phyloP scores from a whole-genome alignment of 2,113 vertebrate genomes.

The Gymnobelideus leadbeateri region DNA sequence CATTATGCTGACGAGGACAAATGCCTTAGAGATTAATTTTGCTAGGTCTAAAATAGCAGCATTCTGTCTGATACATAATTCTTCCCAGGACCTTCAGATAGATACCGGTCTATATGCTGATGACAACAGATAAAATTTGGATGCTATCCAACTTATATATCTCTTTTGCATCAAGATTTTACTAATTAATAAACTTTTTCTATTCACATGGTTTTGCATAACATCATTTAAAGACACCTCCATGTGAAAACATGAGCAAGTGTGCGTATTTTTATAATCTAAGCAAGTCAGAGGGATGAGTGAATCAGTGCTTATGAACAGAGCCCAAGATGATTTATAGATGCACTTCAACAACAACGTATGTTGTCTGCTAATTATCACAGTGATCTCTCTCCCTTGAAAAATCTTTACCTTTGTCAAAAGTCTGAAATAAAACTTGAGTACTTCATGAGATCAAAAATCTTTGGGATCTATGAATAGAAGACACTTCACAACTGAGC shows the following conservation, averaged over 20 bases:
- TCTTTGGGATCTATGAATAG: neutral
- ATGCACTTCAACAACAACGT: neutral
- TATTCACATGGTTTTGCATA: neutral
- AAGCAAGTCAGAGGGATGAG: neutral
- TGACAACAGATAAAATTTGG: neutral
- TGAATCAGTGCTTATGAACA: neutral
- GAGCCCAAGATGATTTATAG: neutral
- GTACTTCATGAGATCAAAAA: neutral
- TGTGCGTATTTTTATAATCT: neutral
- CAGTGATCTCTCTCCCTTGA: neutral
- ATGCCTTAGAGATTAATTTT: neutral
- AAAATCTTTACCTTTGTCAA: neutral
- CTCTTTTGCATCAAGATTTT: neutral
- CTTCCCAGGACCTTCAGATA: neutral
- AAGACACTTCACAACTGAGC: neutral
- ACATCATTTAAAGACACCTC: neutral
- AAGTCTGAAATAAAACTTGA: neutral
- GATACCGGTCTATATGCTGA: neutral
- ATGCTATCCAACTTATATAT: neutral
- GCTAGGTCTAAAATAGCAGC: neutral
- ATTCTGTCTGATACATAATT: neutral
- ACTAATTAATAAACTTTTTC: neutral
- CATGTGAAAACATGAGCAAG: neutral
- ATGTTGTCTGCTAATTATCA: neutral
- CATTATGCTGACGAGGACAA: neutral